Base-by-base conservation (phyloP, 1,140 invertebrate genomes). In the Oncopeltus fasciatus region DNA sequence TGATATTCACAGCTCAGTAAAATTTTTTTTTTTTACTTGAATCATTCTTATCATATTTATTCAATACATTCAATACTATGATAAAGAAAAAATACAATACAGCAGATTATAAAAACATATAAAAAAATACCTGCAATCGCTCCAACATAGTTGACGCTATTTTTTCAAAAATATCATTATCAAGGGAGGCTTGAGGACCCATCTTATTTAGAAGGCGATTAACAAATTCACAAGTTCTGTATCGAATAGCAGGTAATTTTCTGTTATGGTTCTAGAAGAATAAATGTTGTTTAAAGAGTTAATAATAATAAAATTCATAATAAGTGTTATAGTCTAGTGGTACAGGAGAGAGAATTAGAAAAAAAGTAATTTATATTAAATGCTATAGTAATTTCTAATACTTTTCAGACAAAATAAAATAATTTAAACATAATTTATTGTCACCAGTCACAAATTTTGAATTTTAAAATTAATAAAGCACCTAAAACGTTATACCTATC, bases 101-200 rank as follows among this genome's bases (percentile, higher is more conserved):
- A n/a, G n/a, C n/a, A n/a, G n/a, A n/a, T n/a, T n/a, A n/a, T n/a
- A n/a, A n/a, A n/a, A n/a, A n/a, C n/a, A n/a, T n/a, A n/a, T n/a
- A n/a, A n/a, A n/a, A n/a, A 2, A 18, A 31, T 29, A 77, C 77
- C 66, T 78, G 73, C 3, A 87, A 73, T 33, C 85, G 70, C 27
- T 83, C 78, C 9, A 84, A 75, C 85, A 90, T 88, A 38, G 78
- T 80, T 16, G 76, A 72, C 47, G 83, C 80, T 31, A 91, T 83
- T 63, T 80, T 80, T 65, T 88, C 83, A 71, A 83, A 91, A 0
- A 89, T 72, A 1, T 79, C 77, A 75, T 90, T 86, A 68, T 89
- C 86, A 2, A 92, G 77, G 1, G 80, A 80, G 1, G 87, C 88
- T 69, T 88, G 80, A 58, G 87, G 83, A 2, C 85, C 85, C 67